Percentiles rank a stretch among this genome's conserved stretches.
Evolutionary conservation across 2,797 vertebrate genomes (phyloP).

Genomic region (Gambusia yucatana): DNA sequence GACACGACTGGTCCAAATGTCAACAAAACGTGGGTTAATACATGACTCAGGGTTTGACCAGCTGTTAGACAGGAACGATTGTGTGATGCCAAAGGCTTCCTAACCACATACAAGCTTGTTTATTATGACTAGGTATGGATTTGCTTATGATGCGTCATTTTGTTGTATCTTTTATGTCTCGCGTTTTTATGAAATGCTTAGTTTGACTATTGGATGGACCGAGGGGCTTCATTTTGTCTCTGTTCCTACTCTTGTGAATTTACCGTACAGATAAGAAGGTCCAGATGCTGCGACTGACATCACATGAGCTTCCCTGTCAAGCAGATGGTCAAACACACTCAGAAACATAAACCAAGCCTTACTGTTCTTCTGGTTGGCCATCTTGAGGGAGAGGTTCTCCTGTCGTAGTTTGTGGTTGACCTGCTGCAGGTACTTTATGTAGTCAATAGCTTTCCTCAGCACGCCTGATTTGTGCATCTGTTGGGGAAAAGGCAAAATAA

Average conservation of each 20-base stretch:
- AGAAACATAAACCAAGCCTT: slow-evolving; percentile 51
- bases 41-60: not conserved
- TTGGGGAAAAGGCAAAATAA: not conserved
- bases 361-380: slow-evolving; percentile 96
- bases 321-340: not conserved
- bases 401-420: slow-evolving; percentile 95
- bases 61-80: not conserved
- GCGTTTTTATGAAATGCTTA: not conserved
- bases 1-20: not conserved
- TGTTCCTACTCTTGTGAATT: not conserved
- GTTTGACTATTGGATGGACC: not conserved
- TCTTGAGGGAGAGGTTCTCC: slow-evolving; percentile 94
- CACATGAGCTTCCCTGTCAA: not conserved
- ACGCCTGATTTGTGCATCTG: slow-evolving; percentile 99
- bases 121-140: not conserved
- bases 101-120: not conserved
- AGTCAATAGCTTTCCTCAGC: slow-evolving; percentile 95
- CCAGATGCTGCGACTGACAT: not conserved
- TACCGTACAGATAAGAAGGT: not conserved
- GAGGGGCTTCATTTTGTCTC: not conserved
- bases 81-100: not conserved
- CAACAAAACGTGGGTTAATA: not conserved
- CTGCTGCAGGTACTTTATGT: slow-evolving; percentile 97
- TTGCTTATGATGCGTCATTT: not conserved
- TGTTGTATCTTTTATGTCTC: not conserved